These are phyloP conservation scores for Brachyptera risi DNA, from an alignment of 2,888 invertebrate genomes.

Conservation along the genomic window DNA sequence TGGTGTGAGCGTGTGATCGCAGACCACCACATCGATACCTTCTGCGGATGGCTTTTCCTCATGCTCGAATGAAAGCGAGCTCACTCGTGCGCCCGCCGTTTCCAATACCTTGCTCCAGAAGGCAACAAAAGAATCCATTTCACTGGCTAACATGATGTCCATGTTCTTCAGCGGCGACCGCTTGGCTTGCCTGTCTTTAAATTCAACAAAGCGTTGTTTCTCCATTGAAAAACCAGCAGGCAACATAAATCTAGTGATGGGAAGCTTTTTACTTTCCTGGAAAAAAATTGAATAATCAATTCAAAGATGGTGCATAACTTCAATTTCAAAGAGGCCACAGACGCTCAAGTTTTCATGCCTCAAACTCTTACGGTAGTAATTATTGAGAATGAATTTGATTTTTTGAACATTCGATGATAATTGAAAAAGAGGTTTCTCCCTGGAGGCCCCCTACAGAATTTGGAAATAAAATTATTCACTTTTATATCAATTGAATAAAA, in stretches of 20 bases:
- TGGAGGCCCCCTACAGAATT: too few species aligned
- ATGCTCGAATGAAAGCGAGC: neutral
- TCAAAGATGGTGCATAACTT: too few species aligned
- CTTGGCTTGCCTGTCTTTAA: neutral
- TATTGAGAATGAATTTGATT: too few species aligned
- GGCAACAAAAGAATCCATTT: neutral
- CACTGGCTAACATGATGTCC: neutral
- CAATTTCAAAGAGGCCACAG: too few species aligned
- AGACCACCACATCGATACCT: constrained; percentile 50
- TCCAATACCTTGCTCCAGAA: constrained; percentile 10
- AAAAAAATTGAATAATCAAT: too few species aligned
- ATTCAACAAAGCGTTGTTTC: constrained; percentile 35
- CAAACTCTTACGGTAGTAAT: too few species aligned
- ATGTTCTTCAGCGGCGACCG: neutral
- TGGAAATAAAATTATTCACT: too few species aligned
- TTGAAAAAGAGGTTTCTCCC: too few species aligned
- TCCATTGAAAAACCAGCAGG: constrained; percentile 60
- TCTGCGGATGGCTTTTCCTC: neutral
- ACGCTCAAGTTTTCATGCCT: too few species aligned
- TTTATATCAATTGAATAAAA: too few species aligned
- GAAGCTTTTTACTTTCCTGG: neutral
- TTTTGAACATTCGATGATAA: too few species aligned
- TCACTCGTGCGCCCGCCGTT: neutral
- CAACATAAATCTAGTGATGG: constrained; percentile 50
- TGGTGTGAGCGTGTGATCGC: constrained; percentile 58